Conservation (phyloP, 1,140 invertebrate genomes). For the Propsilocerus akamusi region DNA sequence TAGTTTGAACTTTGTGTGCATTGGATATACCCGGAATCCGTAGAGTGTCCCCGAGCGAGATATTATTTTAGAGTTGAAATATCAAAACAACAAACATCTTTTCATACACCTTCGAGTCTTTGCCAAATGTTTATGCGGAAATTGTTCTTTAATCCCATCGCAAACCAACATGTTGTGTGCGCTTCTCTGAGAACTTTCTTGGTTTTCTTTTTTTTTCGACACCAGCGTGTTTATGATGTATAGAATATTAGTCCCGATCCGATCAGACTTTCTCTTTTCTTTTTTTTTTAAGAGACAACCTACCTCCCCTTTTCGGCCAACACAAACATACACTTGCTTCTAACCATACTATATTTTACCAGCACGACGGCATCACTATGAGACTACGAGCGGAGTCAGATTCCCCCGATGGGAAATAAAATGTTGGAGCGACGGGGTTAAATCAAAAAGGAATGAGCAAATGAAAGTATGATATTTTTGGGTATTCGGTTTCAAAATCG, state of each 20-base stretch:
- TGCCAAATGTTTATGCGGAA: neutral
- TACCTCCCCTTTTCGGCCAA: no score
- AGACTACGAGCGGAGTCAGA: no score
- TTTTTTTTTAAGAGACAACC: no score
- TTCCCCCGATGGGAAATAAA: neutral
- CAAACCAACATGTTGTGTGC: no score
- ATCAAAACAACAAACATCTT: neutral
- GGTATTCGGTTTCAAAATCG: neutral
- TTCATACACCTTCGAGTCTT: neutral
- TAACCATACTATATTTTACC: no score
- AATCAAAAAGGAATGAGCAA: conserved; percentile 2
- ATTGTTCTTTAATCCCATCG: no score
- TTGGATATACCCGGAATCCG: neutral
- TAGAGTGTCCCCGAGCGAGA: neutral
- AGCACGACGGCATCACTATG: neutral
- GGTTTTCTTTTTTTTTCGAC: neutral
- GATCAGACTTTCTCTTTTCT: conserved; percentile 1
- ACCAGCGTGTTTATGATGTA: no score
- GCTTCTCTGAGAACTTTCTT: no score
- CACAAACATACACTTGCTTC: no score
- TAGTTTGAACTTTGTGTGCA: neutral
- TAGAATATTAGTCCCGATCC: conserved; percentile 1
- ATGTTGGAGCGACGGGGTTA: conserved; percentile 1
- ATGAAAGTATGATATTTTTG: conserved; percentile 1
- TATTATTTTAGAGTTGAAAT: neutral